phyloP scores from a whole-genome alignment of 2,888 invertebrate species.

The Actias luna region DNA sequence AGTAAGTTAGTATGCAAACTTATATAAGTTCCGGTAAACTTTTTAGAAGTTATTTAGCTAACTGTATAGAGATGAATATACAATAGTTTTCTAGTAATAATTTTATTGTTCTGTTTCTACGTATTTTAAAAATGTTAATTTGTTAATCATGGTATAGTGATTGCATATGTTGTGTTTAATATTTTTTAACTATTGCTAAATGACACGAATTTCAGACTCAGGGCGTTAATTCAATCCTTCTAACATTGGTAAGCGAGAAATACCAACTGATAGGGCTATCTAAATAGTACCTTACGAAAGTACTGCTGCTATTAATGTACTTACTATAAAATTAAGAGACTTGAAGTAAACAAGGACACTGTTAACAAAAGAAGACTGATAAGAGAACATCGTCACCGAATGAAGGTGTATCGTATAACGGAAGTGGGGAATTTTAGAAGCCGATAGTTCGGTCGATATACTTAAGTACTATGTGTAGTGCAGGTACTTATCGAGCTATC shows the following conservation, averaged over 20 bases:
- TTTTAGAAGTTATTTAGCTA: background rate
- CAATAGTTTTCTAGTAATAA: background rate
- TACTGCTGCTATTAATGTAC: background rate
- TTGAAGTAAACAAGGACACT: background rate
- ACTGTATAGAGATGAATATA: background rate
- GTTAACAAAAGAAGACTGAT: background rate
- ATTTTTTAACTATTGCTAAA: too few species aligned
- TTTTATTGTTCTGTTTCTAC: too few species aligned
- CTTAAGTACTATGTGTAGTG: background rate
- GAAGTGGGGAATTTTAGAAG: background rate
- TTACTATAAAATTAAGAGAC: too few species aligned
- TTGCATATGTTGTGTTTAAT: too few species aligned
- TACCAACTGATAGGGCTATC: background rate
- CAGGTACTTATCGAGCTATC: background rate
- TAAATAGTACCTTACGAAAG: background rate
- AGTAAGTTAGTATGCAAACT: background rate
- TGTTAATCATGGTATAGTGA: too few species aligned
- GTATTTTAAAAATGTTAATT: too few species aligned
- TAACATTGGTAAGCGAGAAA: background rate
- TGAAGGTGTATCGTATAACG: background rate
- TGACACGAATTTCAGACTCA: too few species aligned
- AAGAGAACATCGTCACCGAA: background rate
- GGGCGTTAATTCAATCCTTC: background rate
- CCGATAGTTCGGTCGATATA: background rate
- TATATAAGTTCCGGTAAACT: background rate